Evolutionary conservation across 2,888 invertebrate genomes (phyloP), one percentile per base, ranked within the genome.

Genomic region (Tipula helvola): DNA sequence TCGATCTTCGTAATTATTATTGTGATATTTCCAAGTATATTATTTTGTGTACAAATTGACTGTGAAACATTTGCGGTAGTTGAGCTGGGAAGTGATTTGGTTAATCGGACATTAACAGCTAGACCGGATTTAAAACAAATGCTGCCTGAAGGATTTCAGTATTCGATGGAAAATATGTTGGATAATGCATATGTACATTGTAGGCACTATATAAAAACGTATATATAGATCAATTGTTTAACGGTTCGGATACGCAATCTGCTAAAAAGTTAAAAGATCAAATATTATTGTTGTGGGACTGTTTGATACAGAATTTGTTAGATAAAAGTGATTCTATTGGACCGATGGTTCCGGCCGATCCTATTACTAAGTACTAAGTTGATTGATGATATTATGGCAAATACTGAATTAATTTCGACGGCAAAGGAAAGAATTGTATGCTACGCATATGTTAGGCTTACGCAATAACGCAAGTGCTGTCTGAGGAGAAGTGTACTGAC

Each of bases 161-260:
- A 90, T 47, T 96, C 97, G 87, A 93, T 98, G 83, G 97, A 98
- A 91, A 96, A 97, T 18, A 95, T 98, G 88, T 93, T 98, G 12
- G 97, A 97, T 89, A 97, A 98, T 91, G 98, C 97, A 0, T 98
- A 98, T 90, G 94, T 96, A 39, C 98, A 98, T 90, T 98, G 98
- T 1, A 93, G 98, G 88, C 96, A 97, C 90, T 97, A 97, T 89
- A 96, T 98, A 89, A 96, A 97, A 28, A 96, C 96, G 88, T 95
- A 96, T 90, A n/a, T n/a, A 97, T 97, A 44, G 95, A 95, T 90
- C 94, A 95, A 89, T 93, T 97, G 89, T 93, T 97, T 87, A 95
- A 95, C 90, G 96, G 96, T 89, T 95, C 96, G 0, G 96, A 97
- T 90, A 94, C 95, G 0, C 93, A 94, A 39, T 97, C 97, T 91